Conservation (phyloP, 2,888 invertebrate species). For the Hyppa rectilinea region DNA sequence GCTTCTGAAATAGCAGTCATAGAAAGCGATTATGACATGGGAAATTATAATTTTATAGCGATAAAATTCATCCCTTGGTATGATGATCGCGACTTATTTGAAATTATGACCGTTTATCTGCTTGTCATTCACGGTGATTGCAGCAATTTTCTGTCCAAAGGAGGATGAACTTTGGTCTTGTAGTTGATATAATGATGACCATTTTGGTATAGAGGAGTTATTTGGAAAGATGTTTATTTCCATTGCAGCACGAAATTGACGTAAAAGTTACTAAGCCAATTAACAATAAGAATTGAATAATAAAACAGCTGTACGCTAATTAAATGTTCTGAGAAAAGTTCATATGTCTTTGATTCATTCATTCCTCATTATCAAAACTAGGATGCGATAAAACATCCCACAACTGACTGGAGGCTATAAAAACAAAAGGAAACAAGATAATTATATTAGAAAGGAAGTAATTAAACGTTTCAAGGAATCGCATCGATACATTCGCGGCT, state of each 20-base stretch:
- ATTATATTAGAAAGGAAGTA: conserved; percentile 65
- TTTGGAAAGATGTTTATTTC: conserved; percentile 9
- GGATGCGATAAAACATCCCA: conserved; percentile 35
- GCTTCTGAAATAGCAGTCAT: conserved; percentile 25
- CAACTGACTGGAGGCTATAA: conserved; percentile 29
- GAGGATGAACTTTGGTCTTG: conserved; percentile 15
- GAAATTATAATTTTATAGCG: conserved; percentile 9
- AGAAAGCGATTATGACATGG: conserved; percentile 20
- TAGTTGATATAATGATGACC: conserved; percentile 36
- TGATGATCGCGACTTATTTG: conserved; percentile 18
- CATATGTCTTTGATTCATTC: conserved; percentile 26
- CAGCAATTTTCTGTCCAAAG: conserved; percentile 36
- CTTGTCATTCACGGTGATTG: conserved; percentile 30
- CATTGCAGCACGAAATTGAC: background rate
- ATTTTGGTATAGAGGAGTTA: conserved; percentile 20
- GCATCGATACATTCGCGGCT: conserved; percentile 54
- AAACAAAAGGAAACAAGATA: conserved; percentile 48
- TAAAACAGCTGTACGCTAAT: background rate
- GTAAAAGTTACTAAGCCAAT: background rate
- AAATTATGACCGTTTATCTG: conserved; percentile 16
- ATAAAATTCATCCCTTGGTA: conserved; percentile 1
- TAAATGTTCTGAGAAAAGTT: background rate
- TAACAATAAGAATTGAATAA: background rate
- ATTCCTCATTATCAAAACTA: conserved; percentile 19
- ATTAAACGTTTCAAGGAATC: conserved; percentile 55